Evolutionary conservation across 2,888 invertebrate species (phyloP).

Genomic region (Choristoneura rosaceana): DNA sequence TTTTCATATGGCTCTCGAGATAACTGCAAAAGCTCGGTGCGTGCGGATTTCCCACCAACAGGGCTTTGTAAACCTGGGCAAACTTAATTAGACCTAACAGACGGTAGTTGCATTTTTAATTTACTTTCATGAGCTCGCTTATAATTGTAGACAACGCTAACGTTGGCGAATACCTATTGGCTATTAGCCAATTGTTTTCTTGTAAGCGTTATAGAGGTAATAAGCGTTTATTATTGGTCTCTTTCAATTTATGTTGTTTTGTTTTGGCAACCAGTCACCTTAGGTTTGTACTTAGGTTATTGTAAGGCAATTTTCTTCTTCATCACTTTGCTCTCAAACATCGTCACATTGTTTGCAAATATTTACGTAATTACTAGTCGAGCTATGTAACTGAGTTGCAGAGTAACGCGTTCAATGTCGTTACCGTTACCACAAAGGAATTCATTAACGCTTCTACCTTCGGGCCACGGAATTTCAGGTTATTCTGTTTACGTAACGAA

Average conservation of each 20-base stretch:
- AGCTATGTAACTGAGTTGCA: conserved; percentile 25
- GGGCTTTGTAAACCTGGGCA: conserved; percentile 29
- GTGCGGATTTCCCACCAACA: conserved; percentile 29
- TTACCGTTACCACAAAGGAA: conserved; percentile 43
- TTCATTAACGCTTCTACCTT: conserved; percentile 41
- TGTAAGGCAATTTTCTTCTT: neutral
- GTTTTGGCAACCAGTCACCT: no score
- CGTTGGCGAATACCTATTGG: neutral
- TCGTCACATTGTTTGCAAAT: conserved; percentile 27
- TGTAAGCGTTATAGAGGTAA: neutral
- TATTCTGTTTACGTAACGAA: conserved; percentile 36
- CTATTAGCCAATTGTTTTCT: neutral
- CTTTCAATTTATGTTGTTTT: no score
- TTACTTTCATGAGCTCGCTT: conserved; percentile 23
- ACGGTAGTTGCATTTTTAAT: conserved; percentile 33
- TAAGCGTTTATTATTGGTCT: no score
- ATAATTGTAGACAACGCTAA: conserved; percentile 26
- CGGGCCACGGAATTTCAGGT: conserved; percentile 25
- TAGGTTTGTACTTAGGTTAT: no score
- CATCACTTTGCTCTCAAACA: neutral
- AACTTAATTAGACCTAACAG: conserved; percentile 34
- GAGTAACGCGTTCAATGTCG: conserved; percentile 39
- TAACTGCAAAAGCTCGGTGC: conserved; percentile 13
- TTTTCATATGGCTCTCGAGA: no score
- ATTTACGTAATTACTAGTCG: conserved; percentile 26